These are phyloP conservation scores for Cantharis flavilabris DNA, from an alignment of 2,888 invertebrate species.

Conservation along the genomic window DNA sequence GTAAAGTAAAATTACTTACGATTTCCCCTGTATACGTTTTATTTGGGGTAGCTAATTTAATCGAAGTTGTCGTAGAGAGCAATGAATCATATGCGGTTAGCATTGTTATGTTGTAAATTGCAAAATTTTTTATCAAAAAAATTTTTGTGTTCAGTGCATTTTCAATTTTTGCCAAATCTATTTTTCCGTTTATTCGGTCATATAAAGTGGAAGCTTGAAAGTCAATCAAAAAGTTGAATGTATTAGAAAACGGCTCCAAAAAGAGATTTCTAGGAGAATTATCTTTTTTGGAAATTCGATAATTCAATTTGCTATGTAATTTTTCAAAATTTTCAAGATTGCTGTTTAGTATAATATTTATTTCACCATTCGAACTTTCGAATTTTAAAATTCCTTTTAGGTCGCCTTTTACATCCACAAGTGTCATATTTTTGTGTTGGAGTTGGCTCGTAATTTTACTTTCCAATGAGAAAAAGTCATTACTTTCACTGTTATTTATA, in stretches of 20 bases:
- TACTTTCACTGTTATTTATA: not conserved
- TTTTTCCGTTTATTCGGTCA: not conserved
- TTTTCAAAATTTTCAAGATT: not conserved
- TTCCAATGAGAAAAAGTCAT: not conserved
- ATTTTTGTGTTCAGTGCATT: not conserved
- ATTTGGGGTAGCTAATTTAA: constrained; percentile 12
- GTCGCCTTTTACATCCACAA: not conserved
- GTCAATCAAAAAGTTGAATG: not conserved
- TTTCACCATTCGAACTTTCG: not conserved
- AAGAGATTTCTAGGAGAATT: not conserved
- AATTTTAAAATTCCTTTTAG: not conserved
- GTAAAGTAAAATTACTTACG: constrained; percentile 3
- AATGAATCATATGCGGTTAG: constrained; percentile 13
- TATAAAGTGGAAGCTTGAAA: not conserved
- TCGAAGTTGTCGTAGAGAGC: constrained; percentile 5
- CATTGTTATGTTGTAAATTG: constrained; percentile 5
- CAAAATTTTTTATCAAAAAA: not conserved
- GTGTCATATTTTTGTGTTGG: not conserved
- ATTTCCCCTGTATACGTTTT: constrained; percentile 13
- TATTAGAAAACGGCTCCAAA: not conserved
- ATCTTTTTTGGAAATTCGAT: not conserved
- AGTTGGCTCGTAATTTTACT: not conserved
- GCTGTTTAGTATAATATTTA: not conserved
- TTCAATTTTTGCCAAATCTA: not conserved
- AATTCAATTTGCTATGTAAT: not conserved